These are phyloP conservation scores for Lithophane leautieri DNA, from an alignment of 2,888 invertebrate species.

Conservation along the genomic window DNA sequence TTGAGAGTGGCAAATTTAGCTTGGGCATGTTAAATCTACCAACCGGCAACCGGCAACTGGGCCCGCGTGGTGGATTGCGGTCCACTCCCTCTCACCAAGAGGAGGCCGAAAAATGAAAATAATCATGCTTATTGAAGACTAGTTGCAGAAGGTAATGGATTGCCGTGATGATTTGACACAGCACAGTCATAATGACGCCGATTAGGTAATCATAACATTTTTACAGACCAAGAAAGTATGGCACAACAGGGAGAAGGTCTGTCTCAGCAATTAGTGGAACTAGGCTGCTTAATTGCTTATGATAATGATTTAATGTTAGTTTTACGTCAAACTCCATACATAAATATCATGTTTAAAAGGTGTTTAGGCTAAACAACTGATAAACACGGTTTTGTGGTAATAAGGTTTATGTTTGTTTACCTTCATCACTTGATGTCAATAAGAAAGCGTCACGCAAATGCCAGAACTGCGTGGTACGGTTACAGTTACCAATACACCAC, in stretches of 20 bases:
- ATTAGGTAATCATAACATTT: background rate
- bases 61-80: no score
- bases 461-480: background rate
- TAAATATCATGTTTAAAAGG: no score
- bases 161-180: background rate
- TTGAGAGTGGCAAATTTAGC: no score
- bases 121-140: background rate
- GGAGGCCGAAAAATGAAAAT: no score
- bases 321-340: no score
- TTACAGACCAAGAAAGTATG: background rate
- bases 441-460: background rate
- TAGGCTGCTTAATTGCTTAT: background rate
- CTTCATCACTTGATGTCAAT: background rate
- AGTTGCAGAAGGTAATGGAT: background rate
- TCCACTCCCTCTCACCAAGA: no score
- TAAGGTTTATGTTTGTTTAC: background rate
- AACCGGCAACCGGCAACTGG: no score
- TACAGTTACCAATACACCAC: slow-evolving; percentile 4
- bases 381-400: no score
- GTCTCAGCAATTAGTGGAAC: background rate
- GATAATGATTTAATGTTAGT: background rate
- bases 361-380: no score
- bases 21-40: no score
- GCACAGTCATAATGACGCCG: background rate
- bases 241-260: background rate